phyloP scores from a whole-genome alignment of 1,140 invertebrate species.

The Apis cerana region DNA sequence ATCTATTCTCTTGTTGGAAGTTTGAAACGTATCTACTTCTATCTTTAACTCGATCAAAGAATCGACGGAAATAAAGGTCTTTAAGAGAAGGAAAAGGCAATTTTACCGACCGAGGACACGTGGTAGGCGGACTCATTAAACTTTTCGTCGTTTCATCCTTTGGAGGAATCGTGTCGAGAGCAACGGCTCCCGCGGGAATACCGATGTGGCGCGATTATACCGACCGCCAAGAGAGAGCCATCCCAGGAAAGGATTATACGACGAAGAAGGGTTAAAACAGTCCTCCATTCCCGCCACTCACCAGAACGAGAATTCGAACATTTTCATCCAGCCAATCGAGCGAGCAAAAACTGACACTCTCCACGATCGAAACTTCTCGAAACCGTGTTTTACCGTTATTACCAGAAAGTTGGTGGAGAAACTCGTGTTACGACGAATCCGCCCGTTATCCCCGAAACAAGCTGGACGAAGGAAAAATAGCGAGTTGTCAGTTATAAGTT shows the following conservation, averaged over 20 bases:
- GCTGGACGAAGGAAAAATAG: conserved; percentile 38
- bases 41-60: background rate
- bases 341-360: conserved; percentile 34
- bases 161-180: conserved; percentile 66
- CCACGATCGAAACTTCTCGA: no score
- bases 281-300: conserved; percentile 6
- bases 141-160: conserved; percentile 79
- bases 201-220: conserved; percentile 73
- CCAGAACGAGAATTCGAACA: conserved; percentile 56
- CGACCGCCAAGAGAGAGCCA: conserved; percentile 43
- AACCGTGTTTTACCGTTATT: conserved; percentile 73
- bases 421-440: conserved; percentile 33
- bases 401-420: conserved; percentile 69
- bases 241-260: conserved; percentile 56
- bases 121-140: conserved; percentile 74
- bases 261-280: conserved; percentile 66
- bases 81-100: conserved; percentile 47
- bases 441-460: conserved; percentile 8
- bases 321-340: conserved; percentile 1
- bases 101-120: conserved; percentile 53
- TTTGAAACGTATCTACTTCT: background rate
- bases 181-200: conserved; percentile 71
- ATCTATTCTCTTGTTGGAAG: background rate
- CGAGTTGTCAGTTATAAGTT: conserved; percentile 50
- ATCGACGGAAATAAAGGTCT: conserved; percentile 11